Conservation (phyloP, 1,140 invertebrate genomes). For the Nilaparvata lugens region DNA sequence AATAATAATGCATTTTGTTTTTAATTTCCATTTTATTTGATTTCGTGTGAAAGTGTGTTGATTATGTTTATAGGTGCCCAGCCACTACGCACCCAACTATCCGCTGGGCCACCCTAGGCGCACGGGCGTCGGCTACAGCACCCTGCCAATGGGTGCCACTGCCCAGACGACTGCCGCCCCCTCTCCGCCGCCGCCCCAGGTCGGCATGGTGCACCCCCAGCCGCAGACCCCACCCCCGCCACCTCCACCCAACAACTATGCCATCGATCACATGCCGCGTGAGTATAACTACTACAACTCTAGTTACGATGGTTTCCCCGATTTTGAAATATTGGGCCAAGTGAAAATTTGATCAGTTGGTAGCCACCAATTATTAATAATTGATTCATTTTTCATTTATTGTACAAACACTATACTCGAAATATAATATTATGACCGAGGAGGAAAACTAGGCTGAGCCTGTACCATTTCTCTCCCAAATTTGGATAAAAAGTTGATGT, state of each 20-base stretch:
- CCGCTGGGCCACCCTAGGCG: constrained; percentile 68
- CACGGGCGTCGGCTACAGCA: constrained; percentile 76
- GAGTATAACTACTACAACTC: constrained; percentile 39
- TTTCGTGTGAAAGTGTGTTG: too few species aligned
- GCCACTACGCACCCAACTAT: constrained; percentile 91
- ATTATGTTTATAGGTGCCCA: constrained; percentile 64
- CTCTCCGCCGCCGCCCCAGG: constrained; percentile 26
- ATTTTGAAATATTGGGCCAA: too few species aligned
- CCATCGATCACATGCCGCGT: constrained; percentile 69
- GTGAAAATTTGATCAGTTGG: too few species aligned
- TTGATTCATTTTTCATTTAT: too few species aligned
- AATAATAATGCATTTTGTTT: too few species aligned
- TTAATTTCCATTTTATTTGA: too few species aligned
- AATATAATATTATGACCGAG: too few species aligned
- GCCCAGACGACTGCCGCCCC: constrained; percentile 5
- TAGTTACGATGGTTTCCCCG: background rate
- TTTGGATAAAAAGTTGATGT: too few species aligned
- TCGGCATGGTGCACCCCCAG: constrained; percentile 35
- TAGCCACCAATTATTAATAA: too few species aligned
- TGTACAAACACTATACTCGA: too few species aligned
- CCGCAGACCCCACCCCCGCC: constrained; percentile 45
- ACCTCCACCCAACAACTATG: constrained; percentile 33
- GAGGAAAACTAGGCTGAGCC: too few species aligned
- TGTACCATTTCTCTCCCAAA: too few species aligned
- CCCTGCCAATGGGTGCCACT: constrained; percentile 50